Percentiles rank a stretch among this genome's conserved stretches.
Evolutionary conservation across 2,113 vertebrate species (phyloP).

Genomic region (Tetraodon nigroviridis): DNA sequence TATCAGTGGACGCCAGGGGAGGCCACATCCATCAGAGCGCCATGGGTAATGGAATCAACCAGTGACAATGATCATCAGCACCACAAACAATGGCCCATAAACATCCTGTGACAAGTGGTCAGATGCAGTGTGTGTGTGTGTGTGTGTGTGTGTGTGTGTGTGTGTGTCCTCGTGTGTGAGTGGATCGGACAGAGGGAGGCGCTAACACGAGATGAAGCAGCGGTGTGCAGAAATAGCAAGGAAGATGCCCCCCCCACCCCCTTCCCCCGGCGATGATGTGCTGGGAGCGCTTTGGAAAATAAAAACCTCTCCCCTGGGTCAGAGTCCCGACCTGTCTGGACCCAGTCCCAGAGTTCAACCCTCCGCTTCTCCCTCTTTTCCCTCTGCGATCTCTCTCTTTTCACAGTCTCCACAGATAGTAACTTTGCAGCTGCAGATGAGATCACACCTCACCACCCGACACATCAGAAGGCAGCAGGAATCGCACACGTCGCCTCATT

Average conservation of each 20-base stretch:
- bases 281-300: slow-evolving; percentile 39
- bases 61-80: slow-evolving; percentile 77
- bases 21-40: slow-evolving; percentile 72
- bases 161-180: slow-evolving; percentile 28
- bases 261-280: slow-evolving; percentile 30
- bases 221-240: slow-evolving; percentile 36
- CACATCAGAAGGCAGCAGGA: too few species aligned
- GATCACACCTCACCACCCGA: too few species aligned
- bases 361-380: slow-evolving; percentile 6
- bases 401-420: too few species aligned
- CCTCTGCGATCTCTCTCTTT: not conserved
- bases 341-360: slow-evolving; percentile 28
- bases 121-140: slow-evolving; percentile 40
- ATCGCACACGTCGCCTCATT: too few species aligned
- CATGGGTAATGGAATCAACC: slow-evolving; percentile 76
- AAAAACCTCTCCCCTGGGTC: slow-evolving; percentile 46
- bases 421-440: too few species aligned
- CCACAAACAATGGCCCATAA: slow-evolving; percentile 76
- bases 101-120: slow-evolving; percentile 73
- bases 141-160: slow-evolving; percentile 17
- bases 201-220: slow-evolving; percentile 27
- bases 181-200: slow-evolving; percentile 16
- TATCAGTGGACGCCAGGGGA: slow-evolving; percentile 67
- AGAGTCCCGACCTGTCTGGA: slow-evolving; percentile 42
- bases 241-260: slow-evolving; percentile 44